phyloP scores from a whole-genome alignment of 64 coral and sea anemone species.

The Stylophora pistillata region DNA sequence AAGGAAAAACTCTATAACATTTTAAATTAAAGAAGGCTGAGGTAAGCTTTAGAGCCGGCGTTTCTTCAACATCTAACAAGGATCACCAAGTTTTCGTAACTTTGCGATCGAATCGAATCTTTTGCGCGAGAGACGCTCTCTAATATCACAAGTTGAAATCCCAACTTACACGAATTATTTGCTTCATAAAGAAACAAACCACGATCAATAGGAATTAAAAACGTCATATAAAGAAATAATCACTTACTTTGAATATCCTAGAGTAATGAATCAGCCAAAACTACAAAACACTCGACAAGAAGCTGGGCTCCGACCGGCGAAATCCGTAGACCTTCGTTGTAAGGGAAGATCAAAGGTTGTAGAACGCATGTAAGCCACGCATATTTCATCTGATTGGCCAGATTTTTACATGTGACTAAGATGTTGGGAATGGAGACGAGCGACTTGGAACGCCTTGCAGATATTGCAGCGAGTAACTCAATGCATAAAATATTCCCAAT shows the following conservation, averaged over 20 bases:
- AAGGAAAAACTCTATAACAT: not conserved
- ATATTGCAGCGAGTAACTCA: not conserved
- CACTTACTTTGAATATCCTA: constrained; percentile 29
- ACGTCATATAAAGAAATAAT: not conserved
- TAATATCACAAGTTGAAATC: constrained; percentile 16
- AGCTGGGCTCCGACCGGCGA: not conserved
- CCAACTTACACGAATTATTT: not conserved
- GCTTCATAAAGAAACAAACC: not conserved
- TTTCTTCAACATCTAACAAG: not conserved
- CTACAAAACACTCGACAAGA: not conserved
- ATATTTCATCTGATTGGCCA: constrained; percentile 15
- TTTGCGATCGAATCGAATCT: not conserved
- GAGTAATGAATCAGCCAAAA: not conserved
- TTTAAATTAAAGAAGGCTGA: not conserved
- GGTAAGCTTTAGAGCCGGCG: not conserved
- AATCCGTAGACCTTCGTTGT: not conserved
- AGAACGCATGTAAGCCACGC: constrained; percentile 43
- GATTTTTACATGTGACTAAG: not conserved
- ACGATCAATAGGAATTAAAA: not conserved
- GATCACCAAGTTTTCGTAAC: not conserved
- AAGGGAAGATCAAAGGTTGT: constrained; percentile 17
- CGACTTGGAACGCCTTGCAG: constrained; percentile 5
- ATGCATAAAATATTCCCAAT: no score
- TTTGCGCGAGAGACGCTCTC: not conserved
- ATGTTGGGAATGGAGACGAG: not conserved